Evolutionary conservation across 2,888 invertebrate species (phyloP).

Genomic region (Euplexia lucipara): DNA sequence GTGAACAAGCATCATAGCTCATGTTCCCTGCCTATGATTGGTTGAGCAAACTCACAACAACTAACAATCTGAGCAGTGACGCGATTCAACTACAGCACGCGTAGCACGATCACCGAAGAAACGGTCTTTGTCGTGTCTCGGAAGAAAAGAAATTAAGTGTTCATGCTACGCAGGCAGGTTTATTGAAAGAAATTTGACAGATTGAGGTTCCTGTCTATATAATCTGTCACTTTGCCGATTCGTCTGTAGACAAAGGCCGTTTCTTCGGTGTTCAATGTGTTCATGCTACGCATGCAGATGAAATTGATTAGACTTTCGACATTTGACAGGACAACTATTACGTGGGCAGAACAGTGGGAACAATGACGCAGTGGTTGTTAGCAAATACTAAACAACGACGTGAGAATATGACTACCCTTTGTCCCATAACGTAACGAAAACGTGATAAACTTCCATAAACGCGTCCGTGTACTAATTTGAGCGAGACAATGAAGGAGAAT

Average conservation of each 20-base stretch:
- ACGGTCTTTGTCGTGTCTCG: too few relatives aligned
- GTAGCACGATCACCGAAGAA: too few relatives aligned
- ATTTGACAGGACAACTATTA: slow-evolving; percentile 6
- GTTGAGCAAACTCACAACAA: not conserved
- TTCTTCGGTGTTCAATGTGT: too few relatives aligned
- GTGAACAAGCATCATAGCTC: not conserved
- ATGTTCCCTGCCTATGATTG: not conserved
- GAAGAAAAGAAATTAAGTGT: too few relatives aligned
- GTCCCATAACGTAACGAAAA: slow-evolving; percentile 18
- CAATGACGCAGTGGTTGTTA: slow-evolving; percentile 16
- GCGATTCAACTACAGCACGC: slow-evolving; percentile 4
- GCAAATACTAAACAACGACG: slow-evolving; percentile 27
- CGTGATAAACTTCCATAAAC: slow-evolving; percentile 14
- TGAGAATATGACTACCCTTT: slow-evolving; percentile 17
- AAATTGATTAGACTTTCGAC: slow-evolving; percentile 18
- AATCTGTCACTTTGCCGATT: too few relatives aligned
- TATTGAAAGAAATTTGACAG: too few relatives aligned
- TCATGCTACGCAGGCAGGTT: too few relatives aligned
- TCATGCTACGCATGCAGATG: too few relatives aligned
- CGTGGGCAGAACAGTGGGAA: slow-evolving; percentile 9
- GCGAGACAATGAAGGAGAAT: slow-evolving; percentile 7
- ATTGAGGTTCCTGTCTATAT: too few relatives aligned
- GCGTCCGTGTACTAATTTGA: not conserved
- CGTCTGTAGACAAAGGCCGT: too few relatives aligned
- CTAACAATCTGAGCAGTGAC: not conserved